Evolutionary conservation across 2,797 vertebrate species (phyloP).

Genomic region (Aphelocoma californica): DNA sequence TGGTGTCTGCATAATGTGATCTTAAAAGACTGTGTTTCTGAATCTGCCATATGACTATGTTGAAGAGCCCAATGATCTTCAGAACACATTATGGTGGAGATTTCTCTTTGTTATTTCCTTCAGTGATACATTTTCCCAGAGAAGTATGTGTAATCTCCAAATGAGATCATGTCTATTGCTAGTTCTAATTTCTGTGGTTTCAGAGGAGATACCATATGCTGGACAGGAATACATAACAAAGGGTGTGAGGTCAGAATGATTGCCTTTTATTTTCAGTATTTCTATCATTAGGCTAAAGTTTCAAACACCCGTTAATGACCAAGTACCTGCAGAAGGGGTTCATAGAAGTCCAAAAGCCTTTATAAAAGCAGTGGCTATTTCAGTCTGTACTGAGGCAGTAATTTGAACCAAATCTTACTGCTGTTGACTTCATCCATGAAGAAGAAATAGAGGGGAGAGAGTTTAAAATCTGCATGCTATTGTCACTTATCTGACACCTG

Average conservation of each 20-base stretch:
- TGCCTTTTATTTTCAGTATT: not conserved
- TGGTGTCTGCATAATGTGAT: not conserved
- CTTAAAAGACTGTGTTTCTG: not conserved
- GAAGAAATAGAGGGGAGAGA: not conserved
- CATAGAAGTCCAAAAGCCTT: not conserved
- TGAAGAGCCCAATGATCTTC: not conserved
- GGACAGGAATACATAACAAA: not conserved
- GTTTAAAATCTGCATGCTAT: not conserved
- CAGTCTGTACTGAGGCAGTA: not conserved
- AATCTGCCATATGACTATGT: not conserved
- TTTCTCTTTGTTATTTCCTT: not conserved
- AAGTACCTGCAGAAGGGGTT: not conserved
- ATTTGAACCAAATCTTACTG: not conserved
- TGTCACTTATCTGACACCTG: not conserved
- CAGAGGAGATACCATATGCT: not conserved
- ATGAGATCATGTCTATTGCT: slow-evolving; percentile 19
- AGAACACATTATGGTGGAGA: not conserved
- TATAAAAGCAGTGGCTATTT: not conserved
- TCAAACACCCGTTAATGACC: not conserved
- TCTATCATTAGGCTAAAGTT: not conserved
- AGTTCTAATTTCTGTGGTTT: not conserved
- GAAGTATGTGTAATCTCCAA: not conserved
- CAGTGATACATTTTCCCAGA: not conserved
- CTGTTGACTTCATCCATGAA: not conserved
- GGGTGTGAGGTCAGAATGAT: not conserved